phyloP scores from a whole-genome alignment of 2,888 invertebrate species.

The Himalopsyche kuldschensis region DNA sequence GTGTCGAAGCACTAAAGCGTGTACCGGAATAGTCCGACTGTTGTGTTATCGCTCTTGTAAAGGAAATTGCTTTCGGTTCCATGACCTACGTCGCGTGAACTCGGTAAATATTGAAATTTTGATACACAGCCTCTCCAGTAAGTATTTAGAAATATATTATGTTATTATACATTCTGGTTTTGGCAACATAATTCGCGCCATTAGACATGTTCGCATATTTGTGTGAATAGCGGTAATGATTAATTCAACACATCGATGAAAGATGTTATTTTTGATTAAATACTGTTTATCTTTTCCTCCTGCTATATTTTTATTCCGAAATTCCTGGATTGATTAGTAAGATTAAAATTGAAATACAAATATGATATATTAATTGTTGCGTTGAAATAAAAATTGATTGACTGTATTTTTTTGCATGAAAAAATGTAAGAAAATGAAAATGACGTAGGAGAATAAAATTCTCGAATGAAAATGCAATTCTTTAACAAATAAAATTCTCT shows the following conservation, averaged over 20 bases:
- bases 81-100: not conserved
- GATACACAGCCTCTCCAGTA: not conserved
- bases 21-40: not conserved
- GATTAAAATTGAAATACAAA: too few relatives aligned
- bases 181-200: not conserved
- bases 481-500: too few relatives aligned
- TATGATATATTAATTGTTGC: too few relatives aligned
- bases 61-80: not conserved
- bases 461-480: too few relatives aligned
- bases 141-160: not conserved
- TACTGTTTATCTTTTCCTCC: too few relatives aligned
- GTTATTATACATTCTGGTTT: not conserved
- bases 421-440: too few relatives aligned
- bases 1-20: not conserved
- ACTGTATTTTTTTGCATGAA: too few relatives aligned
- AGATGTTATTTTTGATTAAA: too few relatives aligned
- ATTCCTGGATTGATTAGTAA: too few relatives aligned
- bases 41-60: not conserved
- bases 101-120: not conserved
- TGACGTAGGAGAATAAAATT: too few relatives aligned
- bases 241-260: not conserved
- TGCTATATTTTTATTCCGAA: too few relatives aligned
- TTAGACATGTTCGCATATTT: not conserved
- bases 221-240: not conserved
- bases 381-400: too few relatives aligned